phyloP scores from a whole-genome alignment of 2,797 vertebrate species.

The Bryconaethiops microstoma region DNA sequence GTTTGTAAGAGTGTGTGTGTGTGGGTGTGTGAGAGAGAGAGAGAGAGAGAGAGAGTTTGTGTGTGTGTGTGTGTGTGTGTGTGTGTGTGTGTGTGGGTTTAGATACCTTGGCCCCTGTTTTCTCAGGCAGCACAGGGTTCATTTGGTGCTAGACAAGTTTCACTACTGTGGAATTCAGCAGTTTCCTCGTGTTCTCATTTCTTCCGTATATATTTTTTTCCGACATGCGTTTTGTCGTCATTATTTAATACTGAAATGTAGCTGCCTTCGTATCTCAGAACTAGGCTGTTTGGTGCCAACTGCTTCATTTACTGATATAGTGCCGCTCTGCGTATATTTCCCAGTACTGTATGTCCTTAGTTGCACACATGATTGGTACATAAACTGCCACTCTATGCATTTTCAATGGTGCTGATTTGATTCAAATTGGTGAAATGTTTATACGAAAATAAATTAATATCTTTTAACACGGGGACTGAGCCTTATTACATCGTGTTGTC shows the following conservation, averaged over 20 bases:
- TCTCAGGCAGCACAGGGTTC: slow-evolving; percentile 49
- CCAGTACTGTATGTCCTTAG: slow-evolving; percentile 80
- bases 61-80: slow-evolving; percentile 33
- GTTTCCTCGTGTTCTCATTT: slow-evolving; percentile 45
- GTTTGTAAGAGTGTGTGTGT: background rate
- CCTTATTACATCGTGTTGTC: no score
- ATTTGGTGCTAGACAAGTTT: slow-evolving; percentile 75
- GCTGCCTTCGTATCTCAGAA: slow-evolving; percentile 58
- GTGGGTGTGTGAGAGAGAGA: background rate
- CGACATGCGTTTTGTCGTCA: slow-evolving; percentile 52
- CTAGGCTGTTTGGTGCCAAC: slow-evolving; percentile 43
- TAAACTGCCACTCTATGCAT: slow-evolving; percentile 76
- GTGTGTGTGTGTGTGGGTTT: slow-evolving; percentile 33
- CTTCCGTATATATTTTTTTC: slow-evolving; percentile 37
- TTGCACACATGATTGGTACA: slow-evolving; percentile 79
- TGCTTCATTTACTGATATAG: slow-evolving; percentile 60
- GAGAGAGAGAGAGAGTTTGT: background rate
- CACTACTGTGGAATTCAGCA: slow-evolving; percentile 72
- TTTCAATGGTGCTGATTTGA: slow-evolving; percentile 85
- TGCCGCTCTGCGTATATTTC: slow-evolving; percentile 68
- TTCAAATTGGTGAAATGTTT: slow-evolving; percentile 53
- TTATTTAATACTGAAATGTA: slow-evolving; percentile 72
- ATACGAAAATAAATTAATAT: slow-evolving; percentile 76
- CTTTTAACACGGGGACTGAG: slow-evolving; percentile 70
- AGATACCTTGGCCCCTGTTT: slow-evolving; percentile 43